Conservation (phyloP, 1,140 invertebrate genomes). For the Drosophila sproati region DNA sequence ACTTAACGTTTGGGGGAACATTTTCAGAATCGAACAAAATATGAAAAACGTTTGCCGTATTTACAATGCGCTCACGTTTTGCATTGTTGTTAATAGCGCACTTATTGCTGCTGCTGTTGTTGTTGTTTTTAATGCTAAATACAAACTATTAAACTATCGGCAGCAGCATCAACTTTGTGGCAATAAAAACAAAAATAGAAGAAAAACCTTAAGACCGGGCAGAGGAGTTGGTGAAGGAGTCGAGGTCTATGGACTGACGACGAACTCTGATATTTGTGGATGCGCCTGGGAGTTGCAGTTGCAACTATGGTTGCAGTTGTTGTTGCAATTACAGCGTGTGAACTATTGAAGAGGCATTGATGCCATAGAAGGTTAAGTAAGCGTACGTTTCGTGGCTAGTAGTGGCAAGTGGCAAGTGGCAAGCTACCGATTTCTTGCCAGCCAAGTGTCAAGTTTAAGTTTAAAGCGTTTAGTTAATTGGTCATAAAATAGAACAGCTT, state of each 20-base stretch:
- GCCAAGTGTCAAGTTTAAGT: constrained; percentile 78
- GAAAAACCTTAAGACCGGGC: neutral
- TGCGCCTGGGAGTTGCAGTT: constrained; percentile 37
- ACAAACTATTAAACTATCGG: constrained; percentile 44
- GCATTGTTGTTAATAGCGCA: constrained; percentile 22
- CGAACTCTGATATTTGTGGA: constrained; percentile 79
- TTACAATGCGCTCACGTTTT: constrained; percentile 53
- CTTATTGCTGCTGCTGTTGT: constrained; percentile 29
- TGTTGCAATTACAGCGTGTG: constrained; percentile 58
- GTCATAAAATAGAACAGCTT: constrained; percentile 39
- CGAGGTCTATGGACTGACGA: neutral
- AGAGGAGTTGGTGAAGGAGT: neutral
- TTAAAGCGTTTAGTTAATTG: constrained; percentile 70
- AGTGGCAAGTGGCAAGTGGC: constrained; percentile 23
- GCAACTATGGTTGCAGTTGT: constrained; percentile 3
- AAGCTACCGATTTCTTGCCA: constrained; percentile 7
- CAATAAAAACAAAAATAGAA: neutral
- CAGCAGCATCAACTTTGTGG: constrained; percentile 28
- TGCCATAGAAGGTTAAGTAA: constrained; percentile 68
- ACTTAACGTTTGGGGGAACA: neutral
- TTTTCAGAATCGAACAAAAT: neutral
- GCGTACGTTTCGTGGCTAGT: constrained; percentile 22
- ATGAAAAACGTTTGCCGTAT: constrained; percentile 35
- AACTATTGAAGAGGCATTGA: constrained; percentile 37
- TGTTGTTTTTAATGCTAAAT: constrained; percentile 27